Conservation (phyloP, 2,888 invertebrate species). For the Drosophila fungiperda region DNA sequence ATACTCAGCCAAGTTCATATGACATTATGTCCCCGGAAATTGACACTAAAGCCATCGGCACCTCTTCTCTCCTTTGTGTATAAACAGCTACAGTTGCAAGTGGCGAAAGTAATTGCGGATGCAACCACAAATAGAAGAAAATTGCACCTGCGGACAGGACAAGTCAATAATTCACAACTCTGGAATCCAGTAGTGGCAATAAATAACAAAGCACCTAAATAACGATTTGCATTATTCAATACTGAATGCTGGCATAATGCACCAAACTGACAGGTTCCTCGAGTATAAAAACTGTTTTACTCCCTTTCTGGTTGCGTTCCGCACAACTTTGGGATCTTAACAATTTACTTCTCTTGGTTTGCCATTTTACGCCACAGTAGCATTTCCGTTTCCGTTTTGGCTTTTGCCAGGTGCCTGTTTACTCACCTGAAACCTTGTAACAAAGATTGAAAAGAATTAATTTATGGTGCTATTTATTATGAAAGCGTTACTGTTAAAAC, state of each 20-base stretch:
- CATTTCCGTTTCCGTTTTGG: conserved; percentile 43
- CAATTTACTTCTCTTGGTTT: conserved; percentile 33
- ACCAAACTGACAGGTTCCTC: conserved; percentile 20
- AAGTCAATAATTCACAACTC: conserved; percentile 66
- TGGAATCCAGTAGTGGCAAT: conserved; percentile 8
- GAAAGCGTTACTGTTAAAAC: background rate
- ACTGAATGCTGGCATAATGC: background rate
- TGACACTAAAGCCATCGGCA: conserved; percentile 39
- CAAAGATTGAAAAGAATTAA: background rate
- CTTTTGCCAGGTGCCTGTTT: conserved; percentile 14
- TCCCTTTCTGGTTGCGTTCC: conserved; percentile 2
- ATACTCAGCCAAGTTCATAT: conserved; percentile 26
- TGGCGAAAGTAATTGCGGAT: conserved; percentile 67
- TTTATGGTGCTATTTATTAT: background rate
- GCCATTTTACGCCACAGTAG: conserved; percentile 34
- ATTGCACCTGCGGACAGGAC: conserved; percentile 55
- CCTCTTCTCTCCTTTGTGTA: background rate
- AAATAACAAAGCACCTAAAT: background rate
- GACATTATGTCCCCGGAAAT: conserved; percentile 66
- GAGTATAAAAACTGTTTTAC: conserved; percentile 35
- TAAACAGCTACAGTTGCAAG: conserved; percentile 42
- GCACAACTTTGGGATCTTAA: conserved; percentile 30
- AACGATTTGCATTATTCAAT: conserved; percentile 14
- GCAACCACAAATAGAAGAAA: conserved; percentile 30
- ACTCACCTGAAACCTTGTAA: conserved; percentile 1